phyloP scores from a whole-genome alignment of 2,888 invertebrate species.

The Melipona bicolor region DNA sequence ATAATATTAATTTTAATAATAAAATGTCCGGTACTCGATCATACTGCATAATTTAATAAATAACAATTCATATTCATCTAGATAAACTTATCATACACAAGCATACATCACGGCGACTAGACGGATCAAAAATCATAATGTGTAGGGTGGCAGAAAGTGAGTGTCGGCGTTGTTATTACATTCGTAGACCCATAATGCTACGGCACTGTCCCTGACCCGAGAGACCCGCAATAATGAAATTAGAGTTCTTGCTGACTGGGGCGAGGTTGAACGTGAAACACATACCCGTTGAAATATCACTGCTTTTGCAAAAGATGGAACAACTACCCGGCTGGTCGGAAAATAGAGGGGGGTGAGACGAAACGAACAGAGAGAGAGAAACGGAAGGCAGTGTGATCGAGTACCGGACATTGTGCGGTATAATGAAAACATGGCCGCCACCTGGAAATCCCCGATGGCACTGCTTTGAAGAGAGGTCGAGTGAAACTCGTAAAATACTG shows the following conservation, averaged over 20 bases:
- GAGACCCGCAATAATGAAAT: slow-evolving; percentile 76
- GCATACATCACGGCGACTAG: background rate
- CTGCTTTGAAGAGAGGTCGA: slow-evolving; percentile 57
- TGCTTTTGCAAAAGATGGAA: slow-evolving; percentile 75
- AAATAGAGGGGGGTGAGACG: slow-evolving; percentile 39
- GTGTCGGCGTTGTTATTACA: slow-evolving; percentile 43
- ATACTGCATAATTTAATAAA: no score
- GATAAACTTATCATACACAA: no score
- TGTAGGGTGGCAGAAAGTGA: slow-evolving; percentile 18
- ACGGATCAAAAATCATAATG: background rate
- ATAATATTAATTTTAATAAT: no score
- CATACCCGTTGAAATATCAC: slow-evolving; percentile 79
- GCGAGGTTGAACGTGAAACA: slow-evolving; percentile 67
- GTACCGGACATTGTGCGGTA: slow-evolving; percentile 79
- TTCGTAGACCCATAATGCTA: slow-evolving; percentile 37
- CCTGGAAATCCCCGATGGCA: slow-evolving; percentile 71
- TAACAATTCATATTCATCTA: no score
- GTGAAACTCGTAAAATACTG: slow-evolving; percentile 38
- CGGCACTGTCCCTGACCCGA: slow-evolving; percentile 69
- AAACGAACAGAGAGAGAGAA: slow-evolving; percentile 56
- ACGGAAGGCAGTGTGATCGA: slow-evolving; percentile 76
- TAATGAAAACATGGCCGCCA: slow-evolving; percentile 83
- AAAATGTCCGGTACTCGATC: no score
- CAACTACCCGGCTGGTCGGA: slow-evolving; percentile 65
- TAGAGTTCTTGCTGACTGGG: slow-evolving; percentile 76